Percentiles rank a stretch among this genome's conserved stretches.
These are phyloP conservation scores for Orientallactaga sibirica DNA, from an alignment of 2,797 vertebrate genomes.

Conservation along the genomic window DNA sequence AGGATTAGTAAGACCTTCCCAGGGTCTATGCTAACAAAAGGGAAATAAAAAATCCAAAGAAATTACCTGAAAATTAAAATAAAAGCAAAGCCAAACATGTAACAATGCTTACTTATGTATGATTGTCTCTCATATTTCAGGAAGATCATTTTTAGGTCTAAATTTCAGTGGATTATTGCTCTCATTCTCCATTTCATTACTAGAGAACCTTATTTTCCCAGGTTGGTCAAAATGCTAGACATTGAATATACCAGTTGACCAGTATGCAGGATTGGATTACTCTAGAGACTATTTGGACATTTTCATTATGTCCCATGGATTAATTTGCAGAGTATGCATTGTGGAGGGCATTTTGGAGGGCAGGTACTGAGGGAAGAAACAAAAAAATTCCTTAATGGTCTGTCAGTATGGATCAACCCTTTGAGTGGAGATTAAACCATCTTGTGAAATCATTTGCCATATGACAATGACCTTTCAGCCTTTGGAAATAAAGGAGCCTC, in stretches of 20 bases:
- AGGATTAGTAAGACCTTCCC: slow-evolving; percentile 68
- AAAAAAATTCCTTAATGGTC: slow-evolving; percentile 66
- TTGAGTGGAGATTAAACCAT: slow-evolving; percentile 39
- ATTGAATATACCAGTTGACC: slow-evolving; percentile 71
- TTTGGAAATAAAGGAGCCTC: slow-evolving; percentile 48
- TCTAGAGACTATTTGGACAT: slow-evolving; percentile 76
- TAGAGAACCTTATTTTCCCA: slow-evolving; percentile 68
- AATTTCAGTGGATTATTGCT: slow-evolving; percentile 39
- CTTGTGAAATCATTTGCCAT: slow-evolving; percentile 58
- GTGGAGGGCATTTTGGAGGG: slow-evolving; percentile 61
- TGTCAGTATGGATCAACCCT: slow-evolving; percentile 68
- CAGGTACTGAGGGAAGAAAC: slow-evolving; percentile 74
- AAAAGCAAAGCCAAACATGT: slow-evolving; percentile 41
- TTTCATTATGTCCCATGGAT: slow-evolving; percentile 77
- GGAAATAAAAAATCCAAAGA: slow-evolving; percentile 33
- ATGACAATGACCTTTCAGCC: slow-evolving; percentile 10
- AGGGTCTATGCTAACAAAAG: slow-evolving; percentile 52
- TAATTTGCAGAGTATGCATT: slow-evolving; percentile 76
- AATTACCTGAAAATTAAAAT: slow-evolving; percentile 60
- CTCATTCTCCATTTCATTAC: slow-evolving; percentile 38
- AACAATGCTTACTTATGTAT: not conserved
- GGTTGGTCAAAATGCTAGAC: slow-evolving; percentile 79
- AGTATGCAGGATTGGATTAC: slow-evolving; percentile 78
- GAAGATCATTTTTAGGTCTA: slow-evolving; percentile 38
- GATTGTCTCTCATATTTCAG: slow-evolving; percentile 1